Evolutionary conservation across 2,113 vertebrate genomes (phyloP).

Genomic region (Carollia perspicillata): DNA sequence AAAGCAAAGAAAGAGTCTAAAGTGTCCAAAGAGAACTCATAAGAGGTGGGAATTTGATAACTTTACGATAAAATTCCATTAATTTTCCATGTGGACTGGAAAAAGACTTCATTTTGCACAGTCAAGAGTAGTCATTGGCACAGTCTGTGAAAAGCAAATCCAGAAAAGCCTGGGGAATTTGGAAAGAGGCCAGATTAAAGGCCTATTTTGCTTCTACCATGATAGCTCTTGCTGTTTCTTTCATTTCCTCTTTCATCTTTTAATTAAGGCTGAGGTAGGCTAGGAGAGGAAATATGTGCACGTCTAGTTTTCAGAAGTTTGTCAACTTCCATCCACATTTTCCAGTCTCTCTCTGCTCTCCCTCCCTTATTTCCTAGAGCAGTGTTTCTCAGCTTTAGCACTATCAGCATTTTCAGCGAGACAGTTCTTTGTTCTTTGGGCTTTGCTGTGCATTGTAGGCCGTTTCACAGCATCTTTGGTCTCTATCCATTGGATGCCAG

Average conservation of each 20-base stretch:
- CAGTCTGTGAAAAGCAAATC: neutral
- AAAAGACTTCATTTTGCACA: conserved; percentile 31
- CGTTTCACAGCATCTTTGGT: neutral
- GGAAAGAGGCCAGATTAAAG: conserved; percentile 6
- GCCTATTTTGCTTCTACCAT: neutral
- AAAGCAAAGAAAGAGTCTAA: neutral
- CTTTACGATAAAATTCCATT: conserved; percentile 19
- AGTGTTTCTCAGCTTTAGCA: neutral
- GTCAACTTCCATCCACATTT: neutral
- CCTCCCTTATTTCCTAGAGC: neutral
- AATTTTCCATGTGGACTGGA: neutral
- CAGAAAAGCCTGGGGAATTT: neutral
- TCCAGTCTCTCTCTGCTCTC: neutral
- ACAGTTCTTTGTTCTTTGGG: neutral
- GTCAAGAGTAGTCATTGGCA: neutral
- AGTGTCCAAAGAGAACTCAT: neutral
- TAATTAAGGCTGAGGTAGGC: neutral
- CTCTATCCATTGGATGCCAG: neutral
- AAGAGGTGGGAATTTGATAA: neutral
- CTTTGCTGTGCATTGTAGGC: neutral
- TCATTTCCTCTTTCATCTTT: conserved; percentile 48
- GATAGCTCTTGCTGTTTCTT: conserved; percentile 3
- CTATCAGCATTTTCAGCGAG: neutral
- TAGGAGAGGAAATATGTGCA: neutral
- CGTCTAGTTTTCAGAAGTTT: conserved; percentile 5